Conservation (phyloP, 2,113 vertebrate genomes). For the Corythornis madagascariensis region DNA sequence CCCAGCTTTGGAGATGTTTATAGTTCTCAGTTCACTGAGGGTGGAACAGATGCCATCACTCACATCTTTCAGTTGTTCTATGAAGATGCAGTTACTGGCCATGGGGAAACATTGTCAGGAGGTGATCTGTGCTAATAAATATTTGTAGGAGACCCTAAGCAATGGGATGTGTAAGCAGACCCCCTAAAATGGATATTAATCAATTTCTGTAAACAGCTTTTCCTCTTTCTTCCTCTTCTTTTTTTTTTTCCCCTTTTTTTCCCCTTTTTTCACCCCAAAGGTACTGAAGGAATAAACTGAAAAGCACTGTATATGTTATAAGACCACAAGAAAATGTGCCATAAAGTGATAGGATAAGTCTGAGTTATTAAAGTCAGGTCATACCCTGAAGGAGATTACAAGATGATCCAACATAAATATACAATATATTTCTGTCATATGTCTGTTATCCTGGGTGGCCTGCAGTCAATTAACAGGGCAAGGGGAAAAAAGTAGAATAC, state of each 20-base stretch:
- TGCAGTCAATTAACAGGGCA: slow-evolving; percentile 12
- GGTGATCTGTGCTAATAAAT: neutral
- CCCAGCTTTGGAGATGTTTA: neutral
- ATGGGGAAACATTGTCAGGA: neutral
- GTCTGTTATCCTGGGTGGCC: slow-evolving; percentile 56
- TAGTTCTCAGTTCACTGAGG: neutral
- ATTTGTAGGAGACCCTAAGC: neutral
- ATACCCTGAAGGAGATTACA: slow-evolving; percentile 27
- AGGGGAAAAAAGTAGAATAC: neutral
- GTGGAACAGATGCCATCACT: neutral
- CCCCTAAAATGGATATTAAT: neutral
- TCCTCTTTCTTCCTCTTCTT: neutral
- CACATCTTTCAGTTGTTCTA: slow-evolving; percentile 1
- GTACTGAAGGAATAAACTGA: neutral
- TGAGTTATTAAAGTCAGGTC: slow-evolving; percentile 43
- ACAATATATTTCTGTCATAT: slow-evolving; percentile 14
- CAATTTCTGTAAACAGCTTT: neutral
- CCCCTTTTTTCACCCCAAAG: neutral
- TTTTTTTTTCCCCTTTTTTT: neutral
- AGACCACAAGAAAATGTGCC: slow-evolving; percentile 22
- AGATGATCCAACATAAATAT: slow-evolving; percentile 43
- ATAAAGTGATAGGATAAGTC: slow-evolving; percentile 47
- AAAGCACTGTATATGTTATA: slow-evolving; percentile 3
- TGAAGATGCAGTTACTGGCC: neutral
- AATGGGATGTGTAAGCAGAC: neutral